These are phyloP conservation scores for Laticauda laticaudata DNA, from an alignment of 2,113 vertebrate species.

Conservation along the genomic window DNA sequence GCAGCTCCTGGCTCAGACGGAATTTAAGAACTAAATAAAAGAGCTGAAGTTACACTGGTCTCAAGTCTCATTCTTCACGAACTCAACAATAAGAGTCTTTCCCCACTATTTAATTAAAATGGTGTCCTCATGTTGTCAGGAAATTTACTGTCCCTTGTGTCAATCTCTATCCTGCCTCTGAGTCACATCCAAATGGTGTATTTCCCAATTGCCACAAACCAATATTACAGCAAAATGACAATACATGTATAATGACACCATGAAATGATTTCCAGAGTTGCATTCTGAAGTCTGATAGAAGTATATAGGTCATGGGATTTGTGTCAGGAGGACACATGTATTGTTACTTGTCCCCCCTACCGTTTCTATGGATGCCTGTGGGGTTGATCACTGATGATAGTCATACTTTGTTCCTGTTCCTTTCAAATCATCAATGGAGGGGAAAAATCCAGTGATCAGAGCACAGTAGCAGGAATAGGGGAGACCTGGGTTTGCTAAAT, in stretches of 20 bases:
- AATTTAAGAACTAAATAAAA: too few species aligned
- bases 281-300: not conserved
- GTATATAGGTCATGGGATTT: not conserved
- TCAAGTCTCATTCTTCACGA: too few species aligned
- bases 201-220: not conserved
- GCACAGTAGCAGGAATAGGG: not conserved
- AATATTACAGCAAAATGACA: not conserved
- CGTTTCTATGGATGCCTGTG: not conserved
- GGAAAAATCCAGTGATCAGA: not conserved
- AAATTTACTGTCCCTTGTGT: not conserved
- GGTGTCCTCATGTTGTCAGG: not conserved
- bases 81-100: not conserved
- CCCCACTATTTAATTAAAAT: not conserved
- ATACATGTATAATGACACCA: not conserved
- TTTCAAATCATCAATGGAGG: not conserved
- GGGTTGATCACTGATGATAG: not conserved
- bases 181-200: not conserved
- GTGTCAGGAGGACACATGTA: not conserved
- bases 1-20: too few species aligned
- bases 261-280: not conserved
- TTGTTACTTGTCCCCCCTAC: not conserved
- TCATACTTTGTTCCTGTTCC: not conserved
- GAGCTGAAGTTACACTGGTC: too few species aligned
- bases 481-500: not conserved
- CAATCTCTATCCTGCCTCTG: not conserved